phyloP scores from a whole-genome alignment of 1,140 invertebrate genomes.

The Drosophila nigromelanica region DNA sequence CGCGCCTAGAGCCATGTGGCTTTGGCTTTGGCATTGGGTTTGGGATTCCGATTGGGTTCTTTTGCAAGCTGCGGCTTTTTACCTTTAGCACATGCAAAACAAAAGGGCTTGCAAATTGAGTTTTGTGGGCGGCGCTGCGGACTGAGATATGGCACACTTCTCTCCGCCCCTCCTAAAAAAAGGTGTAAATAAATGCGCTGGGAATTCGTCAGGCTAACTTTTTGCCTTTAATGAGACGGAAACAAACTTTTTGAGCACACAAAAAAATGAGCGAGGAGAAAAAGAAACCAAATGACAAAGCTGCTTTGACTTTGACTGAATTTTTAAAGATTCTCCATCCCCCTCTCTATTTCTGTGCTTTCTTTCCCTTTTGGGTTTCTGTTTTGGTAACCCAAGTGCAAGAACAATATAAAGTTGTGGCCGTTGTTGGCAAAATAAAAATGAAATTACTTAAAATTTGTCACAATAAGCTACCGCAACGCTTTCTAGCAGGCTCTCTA shows the following conservation, averaged over 20 bases:
- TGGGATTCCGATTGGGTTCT: slow-evolving; percentile 22
- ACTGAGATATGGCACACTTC: background rate
- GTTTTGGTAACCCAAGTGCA: slow-evolving; percentile 35
- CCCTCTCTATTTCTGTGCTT: slow-evolving; percentile 2
- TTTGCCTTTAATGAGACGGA: slow-evolving; percentile 74
- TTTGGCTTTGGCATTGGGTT: slow-evolving; percentile 52
- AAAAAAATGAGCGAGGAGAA: slow-evolving; percentile 16
- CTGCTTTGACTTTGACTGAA: slow-evolving; percentile 58
- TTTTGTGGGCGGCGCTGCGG: slow-evolving; percentile 33
- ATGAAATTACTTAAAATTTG: slow-evolving; percentile 82
- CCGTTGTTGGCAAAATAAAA: slow-evolving; percentile 64
- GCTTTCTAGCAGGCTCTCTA: background rate
- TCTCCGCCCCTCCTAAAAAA: slow-evolving; percentile 20
- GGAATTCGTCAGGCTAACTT: slow-evolving; percentile 66
- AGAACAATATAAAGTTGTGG: slow-evolving; percentile 58
- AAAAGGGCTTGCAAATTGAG: slow-evolving; percentile 58
- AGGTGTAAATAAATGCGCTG: slow-evolving; percentile 78
- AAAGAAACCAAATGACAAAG: slow-evolving; percentile 49
- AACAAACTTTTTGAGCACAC: slow-evolving; percentile 63
- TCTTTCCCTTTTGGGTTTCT: slow-evolving; percentile 18
- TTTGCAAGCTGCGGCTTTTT: slow-evolving; percentile 50
- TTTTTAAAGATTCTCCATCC: slow-evolving; percentile 18
- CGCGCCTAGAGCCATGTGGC: slow-evolving; percentile 74
- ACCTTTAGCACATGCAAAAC: slow-evolving; percentile 75
- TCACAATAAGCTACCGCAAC: slow-evolving; percentile 71